These are phyloP conservation scores for Geopemphigus sp. DNA, from an alignment of 1,140 invertebrate species.

Conservation along the genomic window DNA sequence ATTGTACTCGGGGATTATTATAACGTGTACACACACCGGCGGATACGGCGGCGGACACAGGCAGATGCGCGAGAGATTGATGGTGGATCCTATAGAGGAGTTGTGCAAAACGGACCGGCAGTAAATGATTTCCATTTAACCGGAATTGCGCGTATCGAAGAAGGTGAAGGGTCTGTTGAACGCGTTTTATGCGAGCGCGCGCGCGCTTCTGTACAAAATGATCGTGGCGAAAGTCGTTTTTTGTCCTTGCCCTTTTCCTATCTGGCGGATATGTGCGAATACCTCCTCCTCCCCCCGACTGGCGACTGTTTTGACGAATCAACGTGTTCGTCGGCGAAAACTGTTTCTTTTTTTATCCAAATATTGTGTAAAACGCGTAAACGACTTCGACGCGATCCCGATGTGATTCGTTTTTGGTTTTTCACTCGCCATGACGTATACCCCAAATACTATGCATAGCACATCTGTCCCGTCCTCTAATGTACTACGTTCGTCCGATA, in stretches of 20 bases:
- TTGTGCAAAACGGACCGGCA: conserved; percentile 1
- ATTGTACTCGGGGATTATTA: too few relatives aligned
- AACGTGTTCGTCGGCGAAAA: not conserved
- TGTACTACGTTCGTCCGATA: too few relatives aligned
- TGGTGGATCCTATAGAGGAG: conserved; percentile 8
- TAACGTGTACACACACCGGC: too few relatives aligned
- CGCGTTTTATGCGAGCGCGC: not conserved
- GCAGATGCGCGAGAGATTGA: not conserved
- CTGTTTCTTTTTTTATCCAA: not conserved
- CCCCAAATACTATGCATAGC: too few relatives aligned
- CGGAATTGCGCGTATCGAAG: conserved; percentile 5
- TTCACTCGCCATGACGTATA: too few relatives aligned
- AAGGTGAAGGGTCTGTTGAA: conserved; percentile 19
- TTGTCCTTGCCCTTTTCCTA: not conserved
- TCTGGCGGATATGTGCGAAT: not conserved
- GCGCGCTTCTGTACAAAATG: too few relatives aligned
- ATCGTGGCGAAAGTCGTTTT: not conserved
- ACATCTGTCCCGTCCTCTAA: too few relatives aligned
- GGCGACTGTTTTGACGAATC: too few relatives aligned
- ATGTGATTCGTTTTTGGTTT: too few relatives aligned
- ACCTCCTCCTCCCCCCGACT: too few relatives aligned
- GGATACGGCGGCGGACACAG: not conserved
- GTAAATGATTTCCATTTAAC: conserved; percentile 10
- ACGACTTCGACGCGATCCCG: too few relatives aligned
- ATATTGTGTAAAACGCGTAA: too few relatives aligned